Percentiles rank a stretch among this genome's conserved stretches.
These are phyloP conservation scores for Agrilus planipennis DNA, from an alignment of 1,140 invertebrate genomes.

Conservation along the genomic window DNA sequence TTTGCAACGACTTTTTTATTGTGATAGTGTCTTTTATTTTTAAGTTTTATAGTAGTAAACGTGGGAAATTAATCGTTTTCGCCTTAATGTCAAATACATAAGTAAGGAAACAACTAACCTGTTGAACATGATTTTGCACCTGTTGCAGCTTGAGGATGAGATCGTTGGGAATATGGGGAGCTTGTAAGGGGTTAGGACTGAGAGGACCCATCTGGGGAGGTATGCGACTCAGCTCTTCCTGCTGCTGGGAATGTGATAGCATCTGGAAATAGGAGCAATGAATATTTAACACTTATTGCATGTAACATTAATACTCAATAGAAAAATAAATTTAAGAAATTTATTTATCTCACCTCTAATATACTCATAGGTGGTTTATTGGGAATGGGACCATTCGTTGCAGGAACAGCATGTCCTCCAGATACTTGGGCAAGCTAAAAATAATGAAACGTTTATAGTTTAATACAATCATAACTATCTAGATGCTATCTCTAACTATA, in stretches of 20 bases:
- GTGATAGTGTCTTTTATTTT: too few relatives aligned
- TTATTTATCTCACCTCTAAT: constrained; percentile 42
- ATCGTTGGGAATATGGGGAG: constrained; percentile 37
- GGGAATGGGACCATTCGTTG: constrained; percentile 42
- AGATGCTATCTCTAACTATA: too few relatives aligned
- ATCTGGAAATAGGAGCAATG: constrained; percentile 37
- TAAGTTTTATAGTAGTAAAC: too few relatives aligned
- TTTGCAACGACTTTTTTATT: too few relatives aligned
- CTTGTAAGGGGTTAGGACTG: constrained; percentile 28
- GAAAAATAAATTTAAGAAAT: too few relatives aligned
- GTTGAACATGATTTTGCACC: constrained; percentile 31
- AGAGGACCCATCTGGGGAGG: constrained; percentile 27
- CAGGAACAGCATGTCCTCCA: constrained; percentile 45
- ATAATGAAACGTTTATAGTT: constrained; percentile 9
- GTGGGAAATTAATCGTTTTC: too few relatives aligned
- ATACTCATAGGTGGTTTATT: constrained; percentile 44
- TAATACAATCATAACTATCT: too few relatives aligned
- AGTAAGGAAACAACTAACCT: neutral
- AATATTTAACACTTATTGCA: neutral
- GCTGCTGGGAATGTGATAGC: constrained; percentile 41
- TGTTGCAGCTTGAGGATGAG: constrained; percentile 42
- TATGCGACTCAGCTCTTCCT: constrained; percentile 27
- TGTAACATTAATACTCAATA: neutral
- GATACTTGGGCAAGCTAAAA: constrained; percentile 51
- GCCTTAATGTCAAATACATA: too few relatives aligned